phyloP scores from a whole-genome alignment of 2,888 invertebrate species.

The Parapristionchus giblindavisi region DNA sequence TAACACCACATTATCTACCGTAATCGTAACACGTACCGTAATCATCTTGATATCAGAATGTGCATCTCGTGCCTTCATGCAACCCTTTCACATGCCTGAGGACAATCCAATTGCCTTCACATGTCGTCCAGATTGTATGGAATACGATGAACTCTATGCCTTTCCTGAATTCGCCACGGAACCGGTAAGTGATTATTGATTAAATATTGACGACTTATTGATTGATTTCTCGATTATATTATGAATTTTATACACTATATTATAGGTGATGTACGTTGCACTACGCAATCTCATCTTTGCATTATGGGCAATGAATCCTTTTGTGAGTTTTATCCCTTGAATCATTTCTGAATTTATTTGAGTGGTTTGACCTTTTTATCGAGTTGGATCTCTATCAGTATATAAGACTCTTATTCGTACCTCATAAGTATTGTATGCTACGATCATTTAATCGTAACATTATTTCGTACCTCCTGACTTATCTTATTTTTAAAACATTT shows the following conservation, averaged over 20 bases:
- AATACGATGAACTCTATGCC: conserved; percentile 69
- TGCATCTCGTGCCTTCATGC: conserved; percentile 44
- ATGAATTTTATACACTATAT: neutral
- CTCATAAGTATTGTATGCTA: neutral
- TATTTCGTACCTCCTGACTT: too few relatives aligned
- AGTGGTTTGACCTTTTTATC: too few relatives aligned
- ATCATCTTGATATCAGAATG: conserved; percentile 33
- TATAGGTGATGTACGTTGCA: conserved; percentile 68
- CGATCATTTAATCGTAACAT: too few relatives aligned
- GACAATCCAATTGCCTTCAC: conserved; percentile 57
- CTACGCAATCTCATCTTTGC: conserved; percentile 71
- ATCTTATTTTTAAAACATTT: too few relatives aligned
- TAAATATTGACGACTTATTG: neutral
- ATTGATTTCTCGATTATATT: neutral
- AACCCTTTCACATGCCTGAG: conserved; percentile 59
- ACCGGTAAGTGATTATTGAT: conserved; percentile 34
- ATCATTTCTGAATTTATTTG: too few relatives aligned
- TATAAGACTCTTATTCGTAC: neutral
- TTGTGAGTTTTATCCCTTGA: conserved; percentile 59
- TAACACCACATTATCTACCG: too few relatives aligned
- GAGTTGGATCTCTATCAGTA: neutral
- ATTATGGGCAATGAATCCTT: conserved; percentile 71
- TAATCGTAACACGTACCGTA: too few relatives aligned
- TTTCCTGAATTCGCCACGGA: conserved; percentile 69
- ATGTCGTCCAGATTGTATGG: conserved; percentile 71